Evolutionary conservation across 2,797 vertebrate species (phyloP).

Genomic region (Heterohyrax brucei): DNA sequence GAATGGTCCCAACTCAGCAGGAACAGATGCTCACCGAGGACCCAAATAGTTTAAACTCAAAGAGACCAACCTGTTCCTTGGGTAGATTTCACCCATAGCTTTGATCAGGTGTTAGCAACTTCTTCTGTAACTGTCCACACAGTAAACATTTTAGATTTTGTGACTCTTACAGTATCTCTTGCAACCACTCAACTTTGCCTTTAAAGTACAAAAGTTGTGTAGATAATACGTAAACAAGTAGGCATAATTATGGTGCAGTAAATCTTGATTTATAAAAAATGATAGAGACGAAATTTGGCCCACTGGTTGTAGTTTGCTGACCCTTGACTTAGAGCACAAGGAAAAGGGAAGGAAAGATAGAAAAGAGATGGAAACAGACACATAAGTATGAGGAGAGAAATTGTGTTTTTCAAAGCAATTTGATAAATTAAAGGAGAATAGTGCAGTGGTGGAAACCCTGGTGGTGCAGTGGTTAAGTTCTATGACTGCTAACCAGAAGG

Average conservation of each 20-base stretch:
- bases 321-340: neutral
- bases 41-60: neutral
- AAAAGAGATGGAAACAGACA: neutral
- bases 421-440: slow-evolving; percentile 21
- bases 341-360: neutral
- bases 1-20: too few relatives aligned
- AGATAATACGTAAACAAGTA: neutral
- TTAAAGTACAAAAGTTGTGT: neutral
- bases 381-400: neutral
- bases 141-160: slow-evolving; percentile 31
- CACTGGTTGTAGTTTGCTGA: neutral
- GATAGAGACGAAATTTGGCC: neutral
- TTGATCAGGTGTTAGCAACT: neutral
- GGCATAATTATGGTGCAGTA: neutral
- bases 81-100: neutral
- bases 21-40: too few relatives aligned
- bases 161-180: neutral
- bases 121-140: slow-evolving; percentile 36
- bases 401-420: neutral
- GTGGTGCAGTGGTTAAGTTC: too few relatives aligned
- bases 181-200: neutral
- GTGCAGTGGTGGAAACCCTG: too few relatives aligned
- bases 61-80: neutral
- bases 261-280: slow-evolving; percentile 38
- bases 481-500: too few relatives aligned